Percentiles rank a stretch among this genome's conserved stretches.
Conservation (phyloP, 2,888 invertebrate species). For the Rhingia campestris region DNA sequence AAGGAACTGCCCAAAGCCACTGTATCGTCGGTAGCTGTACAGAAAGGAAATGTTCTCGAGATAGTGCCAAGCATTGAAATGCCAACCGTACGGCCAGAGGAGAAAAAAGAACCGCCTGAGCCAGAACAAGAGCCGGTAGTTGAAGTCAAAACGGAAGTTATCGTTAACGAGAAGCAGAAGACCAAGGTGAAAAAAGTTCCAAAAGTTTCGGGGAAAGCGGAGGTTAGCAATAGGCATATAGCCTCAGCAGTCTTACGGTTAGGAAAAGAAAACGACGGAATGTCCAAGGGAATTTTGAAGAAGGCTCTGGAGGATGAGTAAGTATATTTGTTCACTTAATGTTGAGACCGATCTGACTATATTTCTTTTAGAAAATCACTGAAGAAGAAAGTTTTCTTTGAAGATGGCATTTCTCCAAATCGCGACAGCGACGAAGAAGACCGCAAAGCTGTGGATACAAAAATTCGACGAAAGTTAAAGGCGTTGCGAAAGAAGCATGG, state of each 20-base stretch:
- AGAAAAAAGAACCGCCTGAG: slow-evolving; percentile 38
- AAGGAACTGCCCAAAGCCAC: slow-evolving; percentile 79
- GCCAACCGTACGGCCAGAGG: slow-evolving; percentile 29
- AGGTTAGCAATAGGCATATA: slow-evolving; percentile 77
- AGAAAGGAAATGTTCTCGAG: slow-evolving; percentile 82
- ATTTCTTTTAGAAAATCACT: slow-evolving; percentile 76
- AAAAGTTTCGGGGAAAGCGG: slow-evolving; percentile 76
- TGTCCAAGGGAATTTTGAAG: slow-evolving; percentile 76
- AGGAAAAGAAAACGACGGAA: slow-evolving; percentile 76
- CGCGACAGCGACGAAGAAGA: slow-evolving; percentile 81
- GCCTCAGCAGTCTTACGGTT: slow-evolving; percentile 76
- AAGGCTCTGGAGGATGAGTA: slow-evolving; percentile 74
- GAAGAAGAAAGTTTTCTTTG: slow-evolving; percentile 80
- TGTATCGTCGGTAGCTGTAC: slow-evolving; percentile 78
- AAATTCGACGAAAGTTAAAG: slow-evolving; percentile 77
- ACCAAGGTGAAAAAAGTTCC: slow-evolving; percentile 67
- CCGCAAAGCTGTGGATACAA: slow-evolving; percentile 77
- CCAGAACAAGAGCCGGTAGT: slow-evolving; percentile 11
- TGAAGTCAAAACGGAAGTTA: slow-evolving; percentile 47
- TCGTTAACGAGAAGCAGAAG: slow-evolving; percentile 35
- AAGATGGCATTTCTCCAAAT: slow-evolving; percentile 80
- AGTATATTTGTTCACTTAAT: slow-evolving; percentile 54
- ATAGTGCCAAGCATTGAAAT: slow-evolving; percentile 78
- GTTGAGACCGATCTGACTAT: not conserved
- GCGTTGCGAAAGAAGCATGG: slow-evolving; percentile 76